Evolutionary conservation across 2,888 invertebrate species (phyloP).

Genomic region (Dynastes hyllus): DNA sequence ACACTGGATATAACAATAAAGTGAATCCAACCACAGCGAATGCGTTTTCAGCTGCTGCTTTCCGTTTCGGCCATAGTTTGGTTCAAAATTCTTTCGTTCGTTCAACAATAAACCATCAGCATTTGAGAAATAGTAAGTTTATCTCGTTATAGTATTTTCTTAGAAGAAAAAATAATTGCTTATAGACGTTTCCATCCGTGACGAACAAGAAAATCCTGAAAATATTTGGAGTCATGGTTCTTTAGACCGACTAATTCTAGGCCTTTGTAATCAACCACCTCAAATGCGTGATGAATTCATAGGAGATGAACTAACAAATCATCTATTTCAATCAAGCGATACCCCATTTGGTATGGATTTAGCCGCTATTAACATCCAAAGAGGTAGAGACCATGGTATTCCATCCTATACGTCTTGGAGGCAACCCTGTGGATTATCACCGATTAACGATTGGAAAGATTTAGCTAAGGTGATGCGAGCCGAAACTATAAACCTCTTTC

Average conservation of each 20-base stretch:
- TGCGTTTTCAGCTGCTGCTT: conserved; percentile 87
- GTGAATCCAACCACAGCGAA: conserved; percentile 85
- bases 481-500: conserved; percentile 77
- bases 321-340: conserved; percentile 83
- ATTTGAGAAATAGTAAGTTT: conserved; percentile 80
- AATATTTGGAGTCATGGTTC: conserved; percentile 85
- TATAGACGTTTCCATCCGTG: conserved; percentile 86
- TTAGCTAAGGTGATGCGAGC: conserved; percentile 80
- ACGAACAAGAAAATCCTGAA: conserved; percentile 82
- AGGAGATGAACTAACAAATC: conserved; percentile 86
- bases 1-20: conserved; percentile 79
- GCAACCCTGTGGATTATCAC: conserved; percentile 83
- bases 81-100: conserved; percentile 86
- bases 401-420: conserved; percentile 87
- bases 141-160: background rate
- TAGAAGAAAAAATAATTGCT: background rate
- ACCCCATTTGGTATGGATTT: conserved; percentile 88
- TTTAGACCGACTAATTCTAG: conserved; percentile 84
- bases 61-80: conserved; percentile 90
- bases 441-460: conserved; percentile 81
- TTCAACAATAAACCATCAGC: conserved; percentile 80
- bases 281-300: conserved; percentile 89
- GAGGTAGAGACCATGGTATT: conserved; percentile 91
- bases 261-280: conserved; percentile 84
- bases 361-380: conserved; percentile 90